phyloP scores from a whole-genome alignment of 1,140 invertebrate species.

The Berghia stephanieae region DNA sequence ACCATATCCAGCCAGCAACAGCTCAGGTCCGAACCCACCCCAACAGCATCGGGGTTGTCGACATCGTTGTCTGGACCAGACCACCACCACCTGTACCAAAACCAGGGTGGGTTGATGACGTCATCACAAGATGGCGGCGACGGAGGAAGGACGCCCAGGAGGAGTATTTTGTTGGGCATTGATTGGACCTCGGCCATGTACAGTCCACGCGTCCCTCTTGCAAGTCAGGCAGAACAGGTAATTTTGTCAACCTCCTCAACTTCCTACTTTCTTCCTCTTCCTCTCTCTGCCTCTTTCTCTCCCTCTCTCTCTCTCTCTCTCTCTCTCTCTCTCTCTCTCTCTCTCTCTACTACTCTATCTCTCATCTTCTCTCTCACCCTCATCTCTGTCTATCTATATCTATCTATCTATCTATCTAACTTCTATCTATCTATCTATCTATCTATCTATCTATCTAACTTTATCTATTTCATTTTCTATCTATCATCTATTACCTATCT shows the following conservation, averaged over 20 bases:
- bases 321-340: not conserved
- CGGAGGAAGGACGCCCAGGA: too few relatives aligned
- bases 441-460: too few relatives aligned
- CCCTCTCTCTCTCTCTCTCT: not conserved
- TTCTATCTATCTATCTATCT: too few relatives aligned
- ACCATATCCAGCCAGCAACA: too few relatives aligned
- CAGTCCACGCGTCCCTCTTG: not conserved
- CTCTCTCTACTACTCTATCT: not conserved
- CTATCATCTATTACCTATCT: too few relatives aligned
- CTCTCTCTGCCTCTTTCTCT: not conserved
- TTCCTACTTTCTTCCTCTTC: not conserved
- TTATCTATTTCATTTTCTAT: too few relatives aligned
- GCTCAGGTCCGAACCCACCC: too few relatives aligned
- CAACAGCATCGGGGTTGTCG: too few relatives aligned
- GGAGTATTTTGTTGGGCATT: not conserved
- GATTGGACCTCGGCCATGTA: constrained; percentile 24
- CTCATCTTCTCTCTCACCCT: not conserved
- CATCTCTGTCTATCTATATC: not conserved
- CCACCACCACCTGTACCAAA: too few relatives aligned
- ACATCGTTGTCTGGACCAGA: too few relatives aligned
- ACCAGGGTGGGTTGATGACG: too few relatives aligned
- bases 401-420: not conserved
- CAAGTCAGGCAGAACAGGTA: constrained; percentile 19
- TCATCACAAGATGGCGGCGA: too few relatives aligned
- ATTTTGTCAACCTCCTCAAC: not conserved